A percentile compares a stretch with the other conserved stretches of the same genome.
Conservation (phyloP, 2,888 invertebrate genomes). For the Cryptocheilus praepositus region DNA sequence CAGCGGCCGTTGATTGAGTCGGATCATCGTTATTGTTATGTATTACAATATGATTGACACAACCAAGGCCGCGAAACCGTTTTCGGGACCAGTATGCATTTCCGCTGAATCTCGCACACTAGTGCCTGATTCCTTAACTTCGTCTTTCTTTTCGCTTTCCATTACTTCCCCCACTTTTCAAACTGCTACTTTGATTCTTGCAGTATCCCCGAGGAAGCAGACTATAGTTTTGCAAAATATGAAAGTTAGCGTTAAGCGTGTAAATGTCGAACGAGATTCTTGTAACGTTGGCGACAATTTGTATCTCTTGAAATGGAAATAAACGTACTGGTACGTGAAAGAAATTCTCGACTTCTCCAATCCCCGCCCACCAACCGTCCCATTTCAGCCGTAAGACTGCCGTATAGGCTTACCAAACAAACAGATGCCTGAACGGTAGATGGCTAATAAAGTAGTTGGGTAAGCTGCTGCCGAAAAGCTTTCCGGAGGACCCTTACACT, state of each 20-base stretch:
- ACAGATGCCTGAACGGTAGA: no score
- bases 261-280: slow-evolving; percentile 37
- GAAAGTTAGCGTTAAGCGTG: slow-evolving; percentile 19
- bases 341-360: no score
- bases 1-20: not conserved
- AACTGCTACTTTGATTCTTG: slow-evolving; percentile 2
- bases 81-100: slow-evolving; percentile 49
- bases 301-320: slow-evolving; percentile 34
- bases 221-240: no score
- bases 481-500: no score
- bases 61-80: slow-evolving; percentile 10
- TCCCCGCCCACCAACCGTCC: no score
- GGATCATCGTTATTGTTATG: slow-evolving; percentile 7
- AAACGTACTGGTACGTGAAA: slow-evolving; percentile 31
- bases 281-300: slow-evolving; percentile 41
- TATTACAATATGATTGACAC: slow-evolving; percentile 9
- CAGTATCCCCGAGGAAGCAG: no score
- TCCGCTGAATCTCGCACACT: slow-evolving; percentile 7
- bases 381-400: no score
- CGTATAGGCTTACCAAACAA: no score
- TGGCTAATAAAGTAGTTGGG: no score
- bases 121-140: not conserved
- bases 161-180: slow-evolving; percentile 3
- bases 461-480: no score
- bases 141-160: slow-evolving; percentile 5